Evolutionary conservation across 2,113 vertebrate species (phyloP), one percentile per base, ranked within the genome.

Genomic region (Dicerorhinus sumatrensis): DNA sequence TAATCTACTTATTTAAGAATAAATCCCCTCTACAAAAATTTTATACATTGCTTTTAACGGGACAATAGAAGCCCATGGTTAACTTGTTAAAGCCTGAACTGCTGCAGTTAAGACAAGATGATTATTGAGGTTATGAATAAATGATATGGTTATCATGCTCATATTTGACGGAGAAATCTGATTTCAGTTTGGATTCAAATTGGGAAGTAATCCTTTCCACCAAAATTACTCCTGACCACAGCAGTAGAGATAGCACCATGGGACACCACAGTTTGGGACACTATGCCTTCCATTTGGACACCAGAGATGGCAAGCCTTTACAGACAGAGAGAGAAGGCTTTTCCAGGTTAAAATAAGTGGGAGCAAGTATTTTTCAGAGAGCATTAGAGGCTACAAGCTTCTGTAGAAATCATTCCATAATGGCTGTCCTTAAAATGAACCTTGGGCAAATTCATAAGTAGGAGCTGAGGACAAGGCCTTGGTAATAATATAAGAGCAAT

Each of bases 121-220:
- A 46, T 94, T 87, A 67, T 87, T 42, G 20, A 80, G 42, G 2
- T 84, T 79, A 62, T 67, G 12, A 3, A 62, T 54, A 92, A 60
- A 48, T 48, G 42, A 58, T 60, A 54, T 73, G 58, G 8, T 21
- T 83, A 58, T 62, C 11, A 75, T 67, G 14, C 12, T 65, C 25
- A 80, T 33, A 76, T 46, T 92, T 21, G 39, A 17, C 18, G 33
- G 18, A 73, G 56, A 93, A 95, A 58, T 65, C 7, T 29, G 2
- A 79, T 86, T 92, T 97, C 39, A 46, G 27, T 65, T 73, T 80
- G 36, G 14, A 70, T 87, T 83, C 6, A 92, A 94, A 60, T n/a
- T n/a, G 23, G 62, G 3, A 84, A 76, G 21, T 54, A 89, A 84
- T 89, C 48, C 27, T 86, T 90, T 29, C 33, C 18, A 89, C 29